A percentile compares a stretch with the other conserved stretches of the same genome.
Evolutionary conservation across 1,140 invertebrate genomes (phyloP).

Genomic region (Anoplophora glabripennis): DNA sequence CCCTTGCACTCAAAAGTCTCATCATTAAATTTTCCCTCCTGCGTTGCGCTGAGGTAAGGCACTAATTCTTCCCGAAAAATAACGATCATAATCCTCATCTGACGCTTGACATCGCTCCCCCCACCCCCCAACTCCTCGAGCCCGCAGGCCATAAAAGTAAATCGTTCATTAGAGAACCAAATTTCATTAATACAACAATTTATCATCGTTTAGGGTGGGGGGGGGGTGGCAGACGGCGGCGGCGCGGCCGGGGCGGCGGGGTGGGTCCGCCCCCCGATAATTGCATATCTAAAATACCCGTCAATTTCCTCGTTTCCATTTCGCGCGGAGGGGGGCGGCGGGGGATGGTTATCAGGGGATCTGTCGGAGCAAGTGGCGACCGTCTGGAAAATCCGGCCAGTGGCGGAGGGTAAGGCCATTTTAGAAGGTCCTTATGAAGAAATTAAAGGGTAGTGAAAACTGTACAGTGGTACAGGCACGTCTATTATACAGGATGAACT

Average conservation of each 20-base stretch:
- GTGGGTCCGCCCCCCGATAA: conserved; percentile 9
- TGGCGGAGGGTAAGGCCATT: too few relatives aligned
- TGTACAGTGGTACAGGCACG: too few relatives aligned
- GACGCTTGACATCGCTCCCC: background rate
- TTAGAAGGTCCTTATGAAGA: too few relatives aligned
- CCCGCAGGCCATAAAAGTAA: conserved; percentile 2
- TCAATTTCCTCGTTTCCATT: conserved; percentile 17
- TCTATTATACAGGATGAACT: too few relatives aligned
- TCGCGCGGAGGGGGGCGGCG: background rate
- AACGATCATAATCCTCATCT: background rate
- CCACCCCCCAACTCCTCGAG: background rate
- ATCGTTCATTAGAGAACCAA: conserved; percentile 9
- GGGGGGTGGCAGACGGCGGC: background rate
- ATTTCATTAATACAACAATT: conserved; percentile 15
- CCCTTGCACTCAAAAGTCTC: too few relatives aligned
- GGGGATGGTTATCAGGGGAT: too few relatives aligned
- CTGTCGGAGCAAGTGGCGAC: too few relatives aligned
- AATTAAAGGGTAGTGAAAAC: too few relatives aligned
- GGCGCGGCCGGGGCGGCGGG: background rate
- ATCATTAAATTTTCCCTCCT: too few relatives aligned
- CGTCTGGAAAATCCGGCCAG: too few relatives aligned
- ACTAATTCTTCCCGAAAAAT: too few relatives aligned
- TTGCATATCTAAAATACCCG: conserved; percentile 13
- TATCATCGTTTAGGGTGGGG: conserved; percentile 4
- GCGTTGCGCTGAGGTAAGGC: too few relatives aligned